phyloP scores from a whole-genome alignment of 2,888 invertebrate genomes.

The Catocala nupta region DNA sequence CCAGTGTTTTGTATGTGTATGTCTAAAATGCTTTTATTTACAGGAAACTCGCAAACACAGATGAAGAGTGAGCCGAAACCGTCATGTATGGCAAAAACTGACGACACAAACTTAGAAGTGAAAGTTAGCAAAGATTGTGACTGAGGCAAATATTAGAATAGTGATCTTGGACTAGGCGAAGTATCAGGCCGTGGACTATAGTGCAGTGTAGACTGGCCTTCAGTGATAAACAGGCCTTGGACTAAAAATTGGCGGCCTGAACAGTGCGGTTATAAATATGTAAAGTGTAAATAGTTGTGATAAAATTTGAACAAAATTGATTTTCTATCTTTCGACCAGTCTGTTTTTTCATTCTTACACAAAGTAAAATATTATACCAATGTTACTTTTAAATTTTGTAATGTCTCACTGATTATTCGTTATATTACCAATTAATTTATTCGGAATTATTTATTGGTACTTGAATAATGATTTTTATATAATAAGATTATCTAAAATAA shows the following conservation, averaged over 20 bases:
- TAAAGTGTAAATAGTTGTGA: slow-evolving; percentile 40
- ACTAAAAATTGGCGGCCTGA: slow-evolving; percentile 16
- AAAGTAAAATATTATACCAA: slow-evolving; percentile 9
- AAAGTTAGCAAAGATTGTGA: slow-evolving; percentile 61
- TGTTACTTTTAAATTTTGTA: slow-evolving; percentile 12
- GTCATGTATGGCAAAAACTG: slow-evolving; percentile 61
- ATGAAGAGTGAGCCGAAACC: slow-evolving; percentile 59
- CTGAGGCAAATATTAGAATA: slow-evolving; percentile 47
- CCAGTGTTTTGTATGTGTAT: not conserved
- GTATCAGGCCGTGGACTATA: slow-evolving; percentile 7
- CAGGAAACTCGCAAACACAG: slow-evolving; percentile 65
- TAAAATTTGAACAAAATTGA: slow-evolving; percentile 32
- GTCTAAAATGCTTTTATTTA: slow-evolving; percentile 19
- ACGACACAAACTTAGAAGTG: slow-evolving; percentile 63
- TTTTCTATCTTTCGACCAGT: slow-evolving; percentile 43
- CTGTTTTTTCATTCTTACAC: slow-evolving; percentile 26
- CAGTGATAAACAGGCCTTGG: slow-evolving; percentile 16
- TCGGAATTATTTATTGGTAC: not conserved
- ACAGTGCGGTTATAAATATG: slow-evolving; percentile 15
- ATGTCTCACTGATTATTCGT: not conserved
- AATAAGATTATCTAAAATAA: slow-evolving; percentile 30
- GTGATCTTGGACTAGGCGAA: slow-evolving; percentile 19
- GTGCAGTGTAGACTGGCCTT: slow-evolving; percentile 17
- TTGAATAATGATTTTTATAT: slow-evolving; percentile 24
- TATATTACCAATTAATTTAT: slow-evolving; percentile 12